Conservation (phyloP, 53 echinoderm and acorn worm genomes). For the Pentamera pediparva region DNA sequence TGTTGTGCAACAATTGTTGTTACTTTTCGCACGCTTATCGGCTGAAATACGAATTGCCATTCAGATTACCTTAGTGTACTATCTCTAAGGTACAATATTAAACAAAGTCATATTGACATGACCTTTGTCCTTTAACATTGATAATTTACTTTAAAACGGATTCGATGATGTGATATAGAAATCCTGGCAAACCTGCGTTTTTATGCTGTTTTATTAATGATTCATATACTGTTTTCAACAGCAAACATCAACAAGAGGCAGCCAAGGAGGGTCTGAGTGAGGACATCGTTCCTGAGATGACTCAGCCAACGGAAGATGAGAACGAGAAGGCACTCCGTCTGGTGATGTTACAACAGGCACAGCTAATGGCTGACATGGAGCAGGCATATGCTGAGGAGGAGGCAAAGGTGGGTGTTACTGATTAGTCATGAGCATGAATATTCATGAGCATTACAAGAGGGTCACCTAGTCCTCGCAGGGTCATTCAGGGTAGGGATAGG, state of each 20-base stretch:
- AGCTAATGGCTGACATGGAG: conserved; percentile 77
- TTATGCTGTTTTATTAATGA: not conserved
- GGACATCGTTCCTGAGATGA: conserved; percentile 77
- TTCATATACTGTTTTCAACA: not conserved
- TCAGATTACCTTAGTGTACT: too few relatives aligned
- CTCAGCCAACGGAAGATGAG: conserved; percentile 49
- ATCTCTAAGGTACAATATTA: too few relatives aligned
- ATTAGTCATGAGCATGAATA: too few relatives aligned
- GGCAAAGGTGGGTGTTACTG: conserved; percentile 54
- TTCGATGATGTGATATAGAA: not conserved
- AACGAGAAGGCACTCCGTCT: conserved; percentile 59
- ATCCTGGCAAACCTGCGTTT: too few relatives aligned
- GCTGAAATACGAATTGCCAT: too few relatives aligned
- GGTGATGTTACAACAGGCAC: conserved; percentile 71
- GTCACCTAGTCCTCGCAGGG: too few relatives aligned
- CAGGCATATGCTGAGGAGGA: conserved; percentile 85
- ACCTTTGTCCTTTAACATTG: too few relatives aligned
- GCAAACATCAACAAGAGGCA: conserved; percentile 77
- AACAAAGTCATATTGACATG: too few relatives aligned
- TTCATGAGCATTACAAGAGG: too few relatives aligned
- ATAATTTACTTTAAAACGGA: not conserved
- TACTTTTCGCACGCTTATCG: too few relatives aligned
- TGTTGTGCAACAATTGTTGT: too few relatives aligned
- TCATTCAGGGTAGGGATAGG: too few relatives aligned
- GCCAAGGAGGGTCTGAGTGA: conserved; percentile 76